Evolutionary conservation across 2,888 invertebrate genomes (phyloP).

Genomic region (Coenonympha arcania): DNA sequence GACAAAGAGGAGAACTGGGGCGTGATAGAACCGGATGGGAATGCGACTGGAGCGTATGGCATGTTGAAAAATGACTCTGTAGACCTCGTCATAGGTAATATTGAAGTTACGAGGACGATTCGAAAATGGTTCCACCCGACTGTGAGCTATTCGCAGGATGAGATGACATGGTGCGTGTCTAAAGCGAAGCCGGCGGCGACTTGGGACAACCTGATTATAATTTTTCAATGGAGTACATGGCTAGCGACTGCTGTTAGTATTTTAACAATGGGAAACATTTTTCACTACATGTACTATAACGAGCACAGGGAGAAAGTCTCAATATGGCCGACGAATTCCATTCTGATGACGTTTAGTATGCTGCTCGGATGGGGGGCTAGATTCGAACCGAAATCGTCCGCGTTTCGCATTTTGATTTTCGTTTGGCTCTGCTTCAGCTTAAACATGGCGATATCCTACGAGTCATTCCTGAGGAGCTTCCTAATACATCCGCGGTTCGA

Average conservation of each 20-base stretch:
- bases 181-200: constrained; percentile 58
- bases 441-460: constrained; percentile 68
- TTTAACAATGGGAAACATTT: constrained; percentile 51
- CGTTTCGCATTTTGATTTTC: constrained; percentile 62
- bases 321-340: constrained; percentile 65
- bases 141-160: constrained; percentile 65
- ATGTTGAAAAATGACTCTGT: constrained; percentile 49
- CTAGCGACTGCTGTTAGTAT: constrained; percentile 52
- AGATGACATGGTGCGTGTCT: constrained; percentile 67
- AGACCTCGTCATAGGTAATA: constrained; percentile 63
- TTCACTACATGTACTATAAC: constrained; percentile 55
- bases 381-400: constrained; percentile 54
- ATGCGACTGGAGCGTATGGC: constrained; percentile 54
- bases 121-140: constrained; percentile 66
- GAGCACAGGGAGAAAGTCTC: constrained; percentile 46
- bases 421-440: constrained; percentile 67
- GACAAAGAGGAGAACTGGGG: constrained; percentile 61
- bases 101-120: constrained; percentile 61
- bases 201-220: constrained; percentile 64
- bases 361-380: constrained; percentile 62
- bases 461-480: constrained; percentile 68
- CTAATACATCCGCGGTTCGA: constrained; percentile 70
- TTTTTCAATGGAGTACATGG: constrained; percentile 69
- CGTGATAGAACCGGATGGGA: constrained; percentile 47
- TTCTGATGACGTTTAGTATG: constrained; percentile 67